Base-by-base conservation (phyloP, 2,113 vertebrate genomes). In the Serinus canaria region DNA sequence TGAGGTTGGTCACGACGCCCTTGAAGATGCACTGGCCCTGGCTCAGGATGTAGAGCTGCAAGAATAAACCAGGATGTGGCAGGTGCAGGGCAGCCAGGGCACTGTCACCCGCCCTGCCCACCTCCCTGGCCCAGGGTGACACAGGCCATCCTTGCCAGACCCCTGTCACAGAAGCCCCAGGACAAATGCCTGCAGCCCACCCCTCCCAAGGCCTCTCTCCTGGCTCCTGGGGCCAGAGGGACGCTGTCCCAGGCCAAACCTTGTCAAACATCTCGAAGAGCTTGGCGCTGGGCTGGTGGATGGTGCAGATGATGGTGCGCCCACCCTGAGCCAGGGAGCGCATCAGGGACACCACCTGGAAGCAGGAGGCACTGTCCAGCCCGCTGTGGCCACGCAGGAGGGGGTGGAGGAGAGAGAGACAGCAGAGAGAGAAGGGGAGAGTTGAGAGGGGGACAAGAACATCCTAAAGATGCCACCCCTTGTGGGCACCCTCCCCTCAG, bases 221-320 rank as follows among this genome's bases (percentile, higher is more conserved):
- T 37, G 46, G 22, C 1, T 24, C 30, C 3, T 8, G 43, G 43
- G 28, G 15, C 27, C 80, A 44, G 35, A 69, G 11, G 33, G 18
- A n/a, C 5, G 41, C 82, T 16, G 74, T n/a, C 16, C 78, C 75
- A 52, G 79, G 37, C 47, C 96, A 79, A 96, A 99, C 99, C 99
- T 99, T 99, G 98, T 99, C 99, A n/a, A 99, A 99, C 99, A 99
- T 99, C 97, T 99, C 99, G 64, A 99, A 99, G 95, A 99, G 99
- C 98, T 99, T 99, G 96, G 99, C 99, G 60, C 99, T 99, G 96
- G 99, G 99, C 98, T 99, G 99, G 97, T 99, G 99, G 97, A 99
- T 99, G 96, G 99, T 99, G 96, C 99, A 99, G 97, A 99, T 99
- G 97, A 99, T 99, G 66, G 99, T 99, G 75, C 99, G 98, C 53